These are phyloP conservation scores for Diabrotica balteata DNA, from an alignment of 2,888 invertebrate species.

Conservation along the genomic window DNA sequence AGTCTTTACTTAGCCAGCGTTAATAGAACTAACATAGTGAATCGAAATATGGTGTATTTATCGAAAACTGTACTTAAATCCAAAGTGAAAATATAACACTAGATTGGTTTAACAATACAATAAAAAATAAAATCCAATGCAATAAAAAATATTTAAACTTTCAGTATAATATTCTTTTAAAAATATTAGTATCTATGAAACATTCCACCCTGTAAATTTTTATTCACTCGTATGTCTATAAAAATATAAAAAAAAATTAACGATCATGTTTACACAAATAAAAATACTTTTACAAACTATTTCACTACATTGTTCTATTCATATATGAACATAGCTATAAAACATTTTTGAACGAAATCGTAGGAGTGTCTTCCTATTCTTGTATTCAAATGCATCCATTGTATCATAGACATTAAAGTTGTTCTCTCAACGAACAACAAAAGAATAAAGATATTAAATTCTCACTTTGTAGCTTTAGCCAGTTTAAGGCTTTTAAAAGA, in stretches of 20 bases:
- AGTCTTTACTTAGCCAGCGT: too few relatives aligned
- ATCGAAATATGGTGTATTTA: too few relatives aligned
- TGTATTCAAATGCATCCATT: constrained; percentile 20
- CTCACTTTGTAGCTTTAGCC: constrained; percentile 27
- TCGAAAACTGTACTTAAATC: too few relatives aligned
- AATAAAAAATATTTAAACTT: too few relatives aligned
- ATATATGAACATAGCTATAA: background rate
- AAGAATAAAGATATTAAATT: constrained; percentile 35
- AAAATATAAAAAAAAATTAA: background rate
- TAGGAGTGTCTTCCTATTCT: constrained; percentile 9
- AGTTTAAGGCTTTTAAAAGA: constrained; percentile 30
- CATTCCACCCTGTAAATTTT: too few relatives aligned
- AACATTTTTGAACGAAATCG: constrained; percentile 3
- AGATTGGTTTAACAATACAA: too few relatives aligned
- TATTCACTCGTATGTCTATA: too few relatives aligned
- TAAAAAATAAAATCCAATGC: too few relatives aligned
- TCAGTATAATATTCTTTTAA: too few relatives aligned
- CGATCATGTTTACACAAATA: background rate
- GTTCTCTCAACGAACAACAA: constrained; percentile 22
- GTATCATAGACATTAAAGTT: constrained; percentile 17
- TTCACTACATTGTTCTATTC: background rate
- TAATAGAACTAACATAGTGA: too few relatives aligned
- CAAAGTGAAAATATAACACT: too few relatives aligned
- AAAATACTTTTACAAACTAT: background rate
- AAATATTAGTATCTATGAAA: too few relatives aligned